Base-by-base conservation (phyloP, 2,113 vertebrate species). In the Zosterops hypoxanthus region DNA sequence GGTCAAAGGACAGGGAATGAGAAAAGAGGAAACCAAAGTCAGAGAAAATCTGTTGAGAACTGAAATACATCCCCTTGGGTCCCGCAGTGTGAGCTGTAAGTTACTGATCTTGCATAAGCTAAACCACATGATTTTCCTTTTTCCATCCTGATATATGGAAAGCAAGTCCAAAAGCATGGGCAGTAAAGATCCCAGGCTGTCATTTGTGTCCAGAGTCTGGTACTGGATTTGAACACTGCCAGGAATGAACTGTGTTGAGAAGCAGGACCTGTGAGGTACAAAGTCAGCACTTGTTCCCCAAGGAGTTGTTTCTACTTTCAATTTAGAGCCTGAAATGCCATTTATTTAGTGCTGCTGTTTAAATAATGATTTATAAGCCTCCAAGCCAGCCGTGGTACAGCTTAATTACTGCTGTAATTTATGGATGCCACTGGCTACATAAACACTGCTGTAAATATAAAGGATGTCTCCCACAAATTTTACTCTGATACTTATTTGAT, bases 361-460 rank as follows among this genome's bases (percentile, higher is more conserved):
- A 93, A 94, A 93, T 92, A 96, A 95, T 94, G 96, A 96, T 98
- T 98, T 97, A 97, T 95, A 96, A 97, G 92, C 33, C 94, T 90
- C 87, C 57, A 87, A 97, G 95, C 85, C 91, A 92, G 92, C 95
- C 7, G 0, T 91, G 88, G 65, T 92, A 80, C 92, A 94, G 90
- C 91, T 97, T 97, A 97, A 97, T 97, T 96, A 96, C 96, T 97
- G 83, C 78, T 87, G 82, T 97, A 97, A 97, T 98, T 97, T 97
- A 98, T 95, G 95, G 89, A 96, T 95, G 94, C 86, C 86, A 56
- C 81, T 78, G 90, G 94, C 95, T 96, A 97, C 78, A 80, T 95
- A 96, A 96, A 95, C 82, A 94, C 53, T 86, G 95, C 86, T 95
- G 83, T 97, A 96, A 97, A 97, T 95, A 97, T 94, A 96, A 96